Base-by-base conservation (phyloP, 2,888 invertebrate genomes). In the Cylindroiulus punctatus region DNA sequence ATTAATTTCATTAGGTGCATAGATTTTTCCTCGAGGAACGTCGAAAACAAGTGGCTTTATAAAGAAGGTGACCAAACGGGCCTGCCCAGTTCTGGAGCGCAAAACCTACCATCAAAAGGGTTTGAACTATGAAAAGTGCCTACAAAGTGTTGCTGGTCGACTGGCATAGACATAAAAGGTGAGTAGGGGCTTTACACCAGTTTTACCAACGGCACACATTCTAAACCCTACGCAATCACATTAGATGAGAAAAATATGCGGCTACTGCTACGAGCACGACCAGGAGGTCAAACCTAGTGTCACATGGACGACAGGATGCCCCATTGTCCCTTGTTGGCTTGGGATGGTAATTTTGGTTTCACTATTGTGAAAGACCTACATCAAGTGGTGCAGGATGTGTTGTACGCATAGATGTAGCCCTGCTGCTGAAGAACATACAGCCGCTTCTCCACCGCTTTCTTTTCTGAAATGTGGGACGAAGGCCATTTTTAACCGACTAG, bases 381-480 rank as follows among this genome's bases (percentile, higher is more conserved):
- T 84, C 84, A 84, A 52, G 47, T 84, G 36, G 84, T 84, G 57
- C 85, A 85, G 14, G 40, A 83, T 0, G 88, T 88, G 57, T 88
- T 88, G 87, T 88, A 90, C 19, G 90, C 90, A 65, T 94, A 94
- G 88, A 95, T 94, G 90, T 93, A 94, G 86, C 95, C 95, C 91
- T 95, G 94, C 90, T 95, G 94, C 90, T 96, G 95, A 87, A 97
- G 93, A 89, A 96, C 94, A 89, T 93, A 95, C 87, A 99, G 93
- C 88, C 99, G 94, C 92, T 96, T 97, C 91, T 99, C 98, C 86
- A 99, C 99, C 86, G 98, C 97, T 90, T 97, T 96, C 92, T 98
- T 97, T 92, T 98, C 98, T 97, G 92, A 81, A 92, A 26, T 36
- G 30, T 5, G 3, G 1, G n/a, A 52, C 14, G 76, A 76, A 1